These are phyloP conservation scores for Poeciliopsis turneri DNA, from an alignment of 2,797 vertebrate genomes.

Conservation along the genomic window DNA sequence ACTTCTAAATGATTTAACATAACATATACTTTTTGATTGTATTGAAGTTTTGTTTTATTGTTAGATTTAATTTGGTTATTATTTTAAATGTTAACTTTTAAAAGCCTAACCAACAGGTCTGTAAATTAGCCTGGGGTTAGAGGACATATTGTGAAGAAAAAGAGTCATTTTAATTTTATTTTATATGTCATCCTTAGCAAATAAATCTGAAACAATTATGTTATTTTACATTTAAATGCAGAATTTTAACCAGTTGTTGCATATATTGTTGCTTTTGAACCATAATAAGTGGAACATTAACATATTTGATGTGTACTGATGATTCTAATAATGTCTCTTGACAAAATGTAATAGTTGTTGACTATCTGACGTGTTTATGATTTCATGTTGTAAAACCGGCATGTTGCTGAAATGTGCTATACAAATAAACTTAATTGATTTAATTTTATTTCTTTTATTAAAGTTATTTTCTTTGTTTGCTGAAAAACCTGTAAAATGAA, in stretches of 20 bases:
- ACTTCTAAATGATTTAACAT: neutral
- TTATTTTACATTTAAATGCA: neutral
- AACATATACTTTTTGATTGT: neutral
- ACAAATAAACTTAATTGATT: no score
- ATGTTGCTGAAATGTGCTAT: no score
- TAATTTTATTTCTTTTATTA: neutral
- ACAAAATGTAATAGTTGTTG: no score
- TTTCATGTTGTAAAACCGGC: no score
- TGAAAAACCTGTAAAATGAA: neutral
- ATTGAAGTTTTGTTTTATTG: neutral
- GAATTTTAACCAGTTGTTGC: neutral
- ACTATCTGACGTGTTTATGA: no score
- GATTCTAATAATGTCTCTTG: no score
- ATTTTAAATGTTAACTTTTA: neutral
- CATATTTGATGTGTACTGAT: no score
- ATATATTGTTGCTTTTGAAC: neutral
- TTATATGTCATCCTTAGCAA: neutral
- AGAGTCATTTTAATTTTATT: neutral
- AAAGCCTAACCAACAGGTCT: neutral
- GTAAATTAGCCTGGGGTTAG: neutral
- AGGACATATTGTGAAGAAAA: neutral
- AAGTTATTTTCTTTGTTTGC: neutral
- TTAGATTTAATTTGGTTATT: neutral
- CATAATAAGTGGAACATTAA: no score
- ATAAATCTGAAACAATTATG: neutral